Evolutionary conservation across 2,888 invertebrate species (phyloP).

Genomic region (Ptychoptera albimana): DNA sequence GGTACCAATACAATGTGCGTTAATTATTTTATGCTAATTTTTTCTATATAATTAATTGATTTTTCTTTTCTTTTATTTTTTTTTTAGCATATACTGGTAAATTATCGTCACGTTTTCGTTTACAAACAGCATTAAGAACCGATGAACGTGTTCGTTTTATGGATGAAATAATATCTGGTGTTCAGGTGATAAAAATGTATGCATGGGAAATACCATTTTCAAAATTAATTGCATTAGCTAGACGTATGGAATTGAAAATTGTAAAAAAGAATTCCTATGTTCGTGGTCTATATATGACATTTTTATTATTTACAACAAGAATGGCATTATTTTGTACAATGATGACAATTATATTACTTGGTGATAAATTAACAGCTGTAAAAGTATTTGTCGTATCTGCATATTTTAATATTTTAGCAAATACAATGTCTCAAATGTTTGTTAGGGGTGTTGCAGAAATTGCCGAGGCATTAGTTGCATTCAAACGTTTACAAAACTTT

Average conservation of each 20-base stretch:
- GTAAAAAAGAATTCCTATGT: slow-evolving; percentile 45
- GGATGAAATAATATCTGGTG: slow-evolving; percentile 56
- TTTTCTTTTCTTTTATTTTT: neutral
- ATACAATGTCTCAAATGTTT: slow-evolving; percentile 41
- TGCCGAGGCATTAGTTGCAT: slow-evolving; percentile 63
- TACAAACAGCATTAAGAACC: slow-evolving; percentile 40
- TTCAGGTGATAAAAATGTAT: slow-evolving; percentile 76
- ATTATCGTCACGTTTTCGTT: slow-evolving; percentile 25
- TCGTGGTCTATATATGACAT: slow-evolving; percentile 51
- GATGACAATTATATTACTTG: slow-evolving; percentile 47
- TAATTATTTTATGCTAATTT: neutral
- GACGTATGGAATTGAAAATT: slow-evolving; percentile 44
- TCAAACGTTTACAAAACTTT: slow-evolving; percentile 42
- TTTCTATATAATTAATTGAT: neutral
- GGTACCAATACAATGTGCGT: slow-evolving; percentile 58
- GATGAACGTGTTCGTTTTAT: slow-evolving; percentile 62
- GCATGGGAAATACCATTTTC: slow-evolving; percentile 81
- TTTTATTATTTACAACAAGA: slow-evolving; percentile 67
- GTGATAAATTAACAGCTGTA: slow-evolving; percentile 51
- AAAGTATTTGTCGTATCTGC: slow-evolving; percentile 45
- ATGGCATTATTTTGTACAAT: slow-evolving; percentile 62
- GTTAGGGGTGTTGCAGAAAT: slow-evolving; percentile 57
- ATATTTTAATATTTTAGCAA: slow-evolving; percentile 36
- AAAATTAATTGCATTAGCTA: slow-evolving; percentile 48
- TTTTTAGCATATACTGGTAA: slow-evolving; percentile 18